Conservation (phyloP, 2,113 vertebrate species). For the Hylia prasina region DNA sequence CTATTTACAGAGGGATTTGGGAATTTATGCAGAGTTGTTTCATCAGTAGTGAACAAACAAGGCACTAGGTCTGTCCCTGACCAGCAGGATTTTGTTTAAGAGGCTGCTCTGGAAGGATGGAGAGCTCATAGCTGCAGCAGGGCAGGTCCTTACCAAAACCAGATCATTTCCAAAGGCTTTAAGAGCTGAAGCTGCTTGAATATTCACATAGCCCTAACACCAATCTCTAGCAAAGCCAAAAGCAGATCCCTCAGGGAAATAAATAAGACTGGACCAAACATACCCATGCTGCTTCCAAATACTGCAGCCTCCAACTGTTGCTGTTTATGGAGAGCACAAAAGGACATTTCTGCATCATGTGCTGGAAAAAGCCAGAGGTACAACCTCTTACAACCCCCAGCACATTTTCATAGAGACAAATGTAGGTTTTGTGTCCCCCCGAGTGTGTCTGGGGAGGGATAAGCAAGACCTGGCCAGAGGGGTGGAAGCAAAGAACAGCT, state of each 20-base stretch:
- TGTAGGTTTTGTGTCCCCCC: background rate
- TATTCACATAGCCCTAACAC: background rate
- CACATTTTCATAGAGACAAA: background rate
- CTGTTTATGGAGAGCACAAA: background rate
- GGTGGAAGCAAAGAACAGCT: background rate
- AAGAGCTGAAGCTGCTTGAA: background rate
- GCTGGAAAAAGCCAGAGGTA: background rate
- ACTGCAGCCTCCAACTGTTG: background rate
- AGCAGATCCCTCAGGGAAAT: background rate
- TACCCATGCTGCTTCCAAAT: background rate
- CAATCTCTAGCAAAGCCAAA: background rate
- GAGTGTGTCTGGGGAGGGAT: background rate
- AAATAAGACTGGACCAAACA: background rate
- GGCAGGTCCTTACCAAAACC: background rate
- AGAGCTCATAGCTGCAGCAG: background rate
- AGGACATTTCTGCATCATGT: background rate
- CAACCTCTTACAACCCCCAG: background rate
- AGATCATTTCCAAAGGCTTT: background rate
- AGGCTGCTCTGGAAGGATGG: background rate
- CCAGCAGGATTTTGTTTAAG: background rate
- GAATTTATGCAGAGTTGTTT: background rate
- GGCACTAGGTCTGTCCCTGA: background rate
- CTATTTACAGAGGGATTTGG: background rate
- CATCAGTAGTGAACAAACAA: background rate
- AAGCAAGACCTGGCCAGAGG: background rate